Evolutionary conservation across 2,113 vertebrate species (phyloP).

Genomic region (Odobenus rosmarus): DNA sequence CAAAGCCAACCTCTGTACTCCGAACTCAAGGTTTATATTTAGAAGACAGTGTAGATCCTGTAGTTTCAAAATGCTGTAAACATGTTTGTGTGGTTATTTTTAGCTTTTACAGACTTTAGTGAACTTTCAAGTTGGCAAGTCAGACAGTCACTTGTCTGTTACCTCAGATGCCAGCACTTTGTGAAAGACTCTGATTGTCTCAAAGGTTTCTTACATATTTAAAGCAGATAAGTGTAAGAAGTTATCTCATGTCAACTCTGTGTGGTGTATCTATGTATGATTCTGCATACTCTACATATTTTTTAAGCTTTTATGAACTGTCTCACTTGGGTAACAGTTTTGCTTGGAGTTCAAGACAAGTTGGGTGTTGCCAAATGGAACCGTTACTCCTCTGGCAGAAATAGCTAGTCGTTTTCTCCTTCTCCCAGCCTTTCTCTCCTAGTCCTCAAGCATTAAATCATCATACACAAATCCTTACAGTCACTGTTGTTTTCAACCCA

Average conservation of each 20-base stretch:
- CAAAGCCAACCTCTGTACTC: not conserved
- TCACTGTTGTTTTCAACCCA: conserved; percentile 95
- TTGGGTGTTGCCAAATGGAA: not conserved
- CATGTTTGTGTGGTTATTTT: conserved; percentile 79
- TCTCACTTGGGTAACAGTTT: not conserved
- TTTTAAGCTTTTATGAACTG: not conserved
- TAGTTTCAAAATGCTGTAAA: conserved; percentile 58
- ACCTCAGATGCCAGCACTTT: conserved; percentile 6
- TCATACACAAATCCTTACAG: conserved; percentile 75
- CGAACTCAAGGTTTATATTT: conserved; percentile 46
- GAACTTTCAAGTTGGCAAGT: conserved; percentile 68
- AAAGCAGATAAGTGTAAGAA: not conserved
- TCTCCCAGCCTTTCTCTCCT: conserved; percentile 43
- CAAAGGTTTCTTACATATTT: not conserved
- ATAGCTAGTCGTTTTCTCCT: not conserved
- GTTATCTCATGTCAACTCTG: not conserved
- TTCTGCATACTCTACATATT: not conserved
- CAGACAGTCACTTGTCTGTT: conserved; percentile 52
- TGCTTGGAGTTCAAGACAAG: not conserved
- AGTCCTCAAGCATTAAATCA: conserved; percentile 79
- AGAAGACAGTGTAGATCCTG: conserved; percentile 61
- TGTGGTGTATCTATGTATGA: not conserved
- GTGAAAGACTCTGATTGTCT: conserved; percentile 47
- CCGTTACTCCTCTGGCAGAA: not conserved
- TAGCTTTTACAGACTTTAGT: conserved; percentile 69